Conservation (phyloP, 2,888 invertebrate genomes). For the Peribatodes rhomboidaria region DNA sequence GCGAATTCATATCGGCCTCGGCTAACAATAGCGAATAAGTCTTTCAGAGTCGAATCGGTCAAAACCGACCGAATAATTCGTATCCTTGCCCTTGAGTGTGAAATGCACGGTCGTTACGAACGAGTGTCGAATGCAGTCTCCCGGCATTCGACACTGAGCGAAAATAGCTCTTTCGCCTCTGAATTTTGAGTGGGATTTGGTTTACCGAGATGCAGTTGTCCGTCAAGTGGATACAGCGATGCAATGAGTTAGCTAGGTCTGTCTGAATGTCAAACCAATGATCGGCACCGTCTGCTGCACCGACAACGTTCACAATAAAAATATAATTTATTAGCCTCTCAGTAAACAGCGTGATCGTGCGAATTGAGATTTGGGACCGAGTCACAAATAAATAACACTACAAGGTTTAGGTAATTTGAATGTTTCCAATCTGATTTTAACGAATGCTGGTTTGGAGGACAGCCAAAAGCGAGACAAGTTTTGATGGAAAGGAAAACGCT, state of each 20-base stretch:
- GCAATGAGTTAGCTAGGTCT: slow-evolving; percentile 83
- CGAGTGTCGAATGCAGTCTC: slow-evolving; percentile 70
- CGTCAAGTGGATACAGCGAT: slow-evolving; percentile 63
- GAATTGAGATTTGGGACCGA: slow-evolving; percentile 51
- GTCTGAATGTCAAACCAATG: slow-evolving; percentile 87
- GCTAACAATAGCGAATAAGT: slow-evolving; percentile 60
- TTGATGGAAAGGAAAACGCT: slow-evolving; percentile 30
- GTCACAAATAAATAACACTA: slow-evolving; percentile 1
- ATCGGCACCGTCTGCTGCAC: slow-evolving; percentile 77
- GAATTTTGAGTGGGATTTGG: slow-evolving; percentile 54
- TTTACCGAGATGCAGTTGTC: slow-evolving; percentile 55
- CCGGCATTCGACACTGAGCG: slow-evolving; percentile 40
- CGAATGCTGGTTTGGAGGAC: slow-evolving; percentile 22
- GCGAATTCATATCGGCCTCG: slow-evolving; percentile 58
- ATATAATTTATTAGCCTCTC: slow-evolving; percentile 83
- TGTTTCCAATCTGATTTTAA: slow-evolving; percentile 17
- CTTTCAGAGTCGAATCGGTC: slow-evolving; percentile 67
- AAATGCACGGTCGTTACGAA: slow-evolving; percentile 79
- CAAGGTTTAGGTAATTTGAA: slow-evolving; percentile 28
- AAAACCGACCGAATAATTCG: slow-evolving; percentile 71
- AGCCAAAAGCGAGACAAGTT: slow-evolving; percentile 27
- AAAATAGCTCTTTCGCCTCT: slow-evolving; percentile 50
- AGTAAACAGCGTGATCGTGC: slow-evolving; percentile 78
- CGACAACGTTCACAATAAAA: slow-evolving; percentile 75
- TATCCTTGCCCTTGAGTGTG: slow-evolving; percentile 81